A percentile compares a stretch with the other conserved stretches of the same genome.
Evolutionary conservation across 2,888 invertebrate genomes (phyloP).

Genomic region (Stratiomys singularior): DNA sequence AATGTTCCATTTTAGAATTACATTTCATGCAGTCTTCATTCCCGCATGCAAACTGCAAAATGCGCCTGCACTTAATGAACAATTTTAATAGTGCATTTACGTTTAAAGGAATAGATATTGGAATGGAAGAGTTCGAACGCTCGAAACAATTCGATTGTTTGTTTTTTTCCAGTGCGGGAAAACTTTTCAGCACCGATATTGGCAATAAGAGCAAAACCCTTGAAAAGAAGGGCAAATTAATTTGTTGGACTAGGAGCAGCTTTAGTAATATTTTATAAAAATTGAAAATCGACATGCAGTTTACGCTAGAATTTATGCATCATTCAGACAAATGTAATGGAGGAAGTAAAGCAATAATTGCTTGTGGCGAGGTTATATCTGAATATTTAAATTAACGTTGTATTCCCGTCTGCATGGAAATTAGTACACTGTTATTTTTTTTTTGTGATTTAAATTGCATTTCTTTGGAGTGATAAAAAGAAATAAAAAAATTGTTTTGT

Average conservation of each 20-base stretch:
- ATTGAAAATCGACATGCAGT: too few species aligned
- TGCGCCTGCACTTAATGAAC: slow-evolving; percentile 24
- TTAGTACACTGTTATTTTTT: too few species aligned
- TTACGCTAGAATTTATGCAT: too few species aligned
- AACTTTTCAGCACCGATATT: neutral
- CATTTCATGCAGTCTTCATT: neutral
- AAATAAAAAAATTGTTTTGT: too few species aligned
- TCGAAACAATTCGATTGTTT: slow-evolving; percentile 2
- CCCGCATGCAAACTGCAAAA: neutral
- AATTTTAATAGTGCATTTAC: slow-evolving; percentile 36
- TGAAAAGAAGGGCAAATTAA: neutral
- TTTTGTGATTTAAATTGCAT: too few species aligned
- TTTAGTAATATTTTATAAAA: too few species aligned
- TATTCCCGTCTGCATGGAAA: too few species aligned
- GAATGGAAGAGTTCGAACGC: neutral
- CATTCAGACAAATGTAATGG: too few species aligned
- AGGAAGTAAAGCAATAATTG: too few species aligned
- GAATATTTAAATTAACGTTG: too few species aligned
- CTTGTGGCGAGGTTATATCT: too few species aligned
- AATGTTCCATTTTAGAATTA: neutral
- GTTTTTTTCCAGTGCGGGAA: neutral
- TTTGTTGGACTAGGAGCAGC: neutral
- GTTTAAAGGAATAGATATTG: neutral
- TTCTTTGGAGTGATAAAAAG: too few species aligned
- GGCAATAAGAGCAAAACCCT: neutral